Base-by-base conservation (phyloP, 2,888 invertebrate species). In the Brachyptera putata region DNA sequence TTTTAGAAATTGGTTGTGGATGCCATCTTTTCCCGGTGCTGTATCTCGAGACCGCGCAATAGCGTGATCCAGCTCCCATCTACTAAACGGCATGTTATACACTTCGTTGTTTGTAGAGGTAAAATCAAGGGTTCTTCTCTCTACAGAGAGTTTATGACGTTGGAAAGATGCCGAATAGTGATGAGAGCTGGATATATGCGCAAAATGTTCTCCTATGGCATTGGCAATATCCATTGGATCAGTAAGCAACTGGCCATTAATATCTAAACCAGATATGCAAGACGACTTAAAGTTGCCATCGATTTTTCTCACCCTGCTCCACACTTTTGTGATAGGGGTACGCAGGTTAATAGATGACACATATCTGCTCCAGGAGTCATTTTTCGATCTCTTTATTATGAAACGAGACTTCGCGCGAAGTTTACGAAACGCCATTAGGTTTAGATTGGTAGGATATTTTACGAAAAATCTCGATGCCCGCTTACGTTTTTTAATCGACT, bases 11-110 rank as follows among this genome's bases (percentile, higher is more conserved):
- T 36, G 36, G 36, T 56, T 56, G 16, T 56, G 41, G 26, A 53
- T 53, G 9, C 55, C 34, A 39, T 59, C 59, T 5, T 13, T 18
- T 24, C 59, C 59, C 14, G 53, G 53, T 13, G 55, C 53, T 13
- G 41, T 56, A 24, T 39, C 25, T 39, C 39, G 36, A 24, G 39
- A 56, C 24, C 21, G 18, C 22, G 13, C 14, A 1, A 59, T 36
- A 14, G 53, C 59, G 22, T 50, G 24, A 13, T 37, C 25, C 2
- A 59, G 25, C 16, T 50, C 41, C 50, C 37, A 34, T n/a, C 1
- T 16, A 16, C 50, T 39, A 37, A 46, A 58, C 30, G 34, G 34
- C 34, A 34, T 30, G 11, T 30, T 30, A 11, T 30, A 30, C 5
- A 7, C 11, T 11, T 30, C 34, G 34, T 5, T 5, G 34, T 30